Conservation (phyloP, 1,140 invertebrate species). For the Microplitis demolitor region DNA sequence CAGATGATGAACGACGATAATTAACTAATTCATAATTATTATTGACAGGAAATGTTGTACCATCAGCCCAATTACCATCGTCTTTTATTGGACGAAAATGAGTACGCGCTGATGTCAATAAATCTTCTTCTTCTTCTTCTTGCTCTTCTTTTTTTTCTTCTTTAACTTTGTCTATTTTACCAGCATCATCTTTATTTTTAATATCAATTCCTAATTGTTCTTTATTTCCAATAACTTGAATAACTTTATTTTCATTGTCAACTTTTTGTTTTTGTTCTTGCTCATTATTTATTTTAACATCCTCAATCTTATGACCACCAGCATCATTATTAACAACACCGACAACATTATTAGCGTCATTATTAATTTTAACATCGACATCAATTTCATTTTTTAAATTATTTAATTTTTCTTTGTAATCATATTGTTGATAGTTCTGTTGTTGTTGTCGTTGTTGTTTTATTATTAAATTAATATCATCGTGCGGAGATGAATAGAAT, state of each 20-base stretch:
- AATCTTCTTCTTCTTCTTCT: slow-evolving; percentile 69
- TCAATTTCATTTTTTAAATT: background rate
- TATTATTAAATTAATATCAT: background rate
- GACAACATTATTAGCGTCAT: background rate
- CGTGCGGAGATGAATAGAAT: slow-evolving; percentile 37
- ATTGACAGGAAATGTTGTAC: slow-evolving; percentile 71
- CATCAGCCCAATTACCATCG: slow-evolving; percentile 66
- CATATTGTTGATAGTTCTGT: background rate
- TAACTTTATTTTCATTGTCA: too few relatives aligned
- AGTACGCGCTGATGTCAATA: slow-evolving; percentile 72
- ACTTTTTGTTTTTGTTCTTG: background rate
- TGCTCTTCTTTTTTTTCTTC: background rate
- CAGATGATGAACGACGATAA: slow-evolving; percentile 55
- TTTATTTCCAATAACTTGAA: background rate
- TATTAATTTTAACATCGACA: background rate
- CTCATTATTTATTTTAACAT: background rate
- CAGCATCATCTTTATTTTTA: background rate
- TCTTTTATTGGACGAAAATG: slow-evolving; percentile 77
- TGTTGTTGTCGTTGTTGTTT: slow-evolving; percentile 2
- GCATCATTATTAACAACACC: background rate
- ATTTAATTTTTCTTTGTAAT: background rate
- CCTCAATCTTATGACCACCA: background rate
- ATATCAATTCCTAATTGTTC: background rate
- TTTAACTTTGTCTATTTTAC: background rate
- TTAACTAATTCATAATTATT: slow-evolving; percentile 67